These are phyloP conservation scores for Zaprionus bogoriensis DNA, from an alignment of 2,888 invertebrate genomes.

Conservation along the genomic window DNA sequence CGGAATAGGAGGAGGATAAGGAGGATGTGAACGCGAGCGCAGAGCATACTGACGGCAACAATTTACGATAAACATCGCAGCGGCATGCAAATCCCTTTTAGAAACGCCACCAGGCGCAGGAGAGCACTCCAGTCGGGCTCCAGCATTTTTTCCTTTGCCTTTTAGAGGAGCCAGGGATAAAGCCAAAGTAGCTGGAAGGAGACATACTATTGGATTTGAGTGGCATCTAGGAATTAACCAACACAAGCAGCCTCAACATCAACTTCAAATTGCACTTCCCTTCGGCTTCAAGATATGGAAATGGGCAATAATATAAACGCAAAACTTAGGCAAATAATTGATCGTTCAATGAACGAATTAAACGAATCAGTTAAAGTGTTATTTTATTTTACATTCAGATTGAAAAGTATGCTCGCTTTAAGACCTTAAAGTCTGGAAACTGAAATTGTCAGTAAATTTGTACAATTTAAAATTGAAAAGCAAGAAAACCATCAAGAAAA, in stretches of 20 bases:
- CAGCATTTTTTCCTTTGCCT: background rate
- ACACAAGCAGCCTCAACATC: slow-evolving; percentile 43
- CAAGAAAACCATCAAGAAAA: too few relatives aligned
- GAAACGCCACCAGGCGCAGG: slow-evolving; percentile 63
- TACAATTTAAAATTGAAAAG: too few relatives aligned
- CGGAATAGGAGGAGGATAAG: background rate
- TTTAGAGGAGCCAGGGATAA: slow-evolving; percentile 27
- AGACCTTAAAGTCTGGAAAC: too few relatives aligned
- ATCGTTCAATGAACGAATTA: background rate
- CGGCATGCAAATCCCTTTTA: slow-evolving; percentile 79
- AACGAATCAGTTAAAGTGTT: background rate
- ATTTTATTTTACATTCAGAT: too few relatives aligned
- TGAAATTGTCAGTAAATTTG: too few relatives aligned
- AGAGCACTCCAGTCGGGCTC: slow-evolving; percentile 52
- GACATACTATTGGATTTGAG: slow-evolving; percentile 36
- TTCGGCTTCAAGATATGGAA: slow-evolving; percentile 17
- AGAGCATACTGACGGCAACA: slow-evolving; percentile 57
- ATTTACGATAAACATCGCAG: slow-evolving; percentile 79
- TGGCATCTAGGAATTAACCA: slow-evolving; percentile 60
- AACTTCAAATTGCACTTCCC: slow-evolving; percentile 36
- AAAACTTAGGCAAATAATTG: background rate
- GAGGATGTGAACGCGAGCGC: background rate
- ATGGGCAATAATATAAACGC: slow-evolving; percentile 3
- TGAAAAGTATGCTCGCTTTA: too few relatives aligned
- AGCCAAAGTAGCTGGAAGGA: slow-evolving; percentile 21